phyloP scores from a whole-genome alignment of 2,113 vertebrate genomes.

The Ameiurus melas region DNA sequence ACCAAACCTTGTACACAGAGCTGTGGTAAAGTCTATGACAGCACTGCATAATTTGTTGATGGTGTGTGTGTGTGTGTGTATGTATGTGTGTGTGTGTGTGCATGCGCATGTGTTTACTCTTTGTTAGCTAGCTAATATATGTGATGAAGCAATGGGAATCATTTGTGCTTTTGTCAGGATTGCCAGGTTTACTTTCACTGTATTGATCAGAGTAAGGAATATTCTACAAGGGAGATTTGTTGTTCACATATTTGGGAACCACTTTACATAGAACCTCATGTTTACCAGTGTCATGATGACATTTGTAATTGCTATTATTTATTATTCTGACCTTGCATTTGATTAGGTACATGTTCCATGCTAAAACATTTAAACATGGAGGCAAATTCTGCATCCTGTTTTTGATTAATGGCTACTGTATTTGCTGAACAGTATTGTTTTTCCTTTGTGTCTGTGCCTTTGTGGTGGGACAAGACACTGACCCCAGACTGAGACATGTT shows the following conservation, averaged over 20 bases:
- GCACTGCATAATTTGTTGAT: not conserved
- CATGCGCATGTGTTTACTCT: not conserved
- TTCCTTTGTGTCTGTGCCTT: slow-evolving; percentile 50
- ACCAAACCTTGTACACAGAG: not conserved
- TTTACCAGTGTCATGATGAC: not conserved
- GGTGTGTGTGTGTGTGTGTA: not conserved
- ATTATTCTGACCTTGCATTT: not conserved
- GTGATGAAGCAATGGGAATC: not conserved
- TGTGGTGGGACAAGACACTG: slow-evolving; percentile 42
- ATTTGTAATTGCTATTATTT: not conserved
- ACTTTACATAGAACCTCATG: not conserved
- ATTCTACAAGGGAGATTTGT: not conserved
- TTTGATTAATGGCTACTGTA: not conserved
- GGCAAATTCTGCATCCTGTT: not conserved
- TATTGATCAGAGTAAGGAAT: not conserved
- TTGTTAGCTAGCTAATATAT: not conserved
- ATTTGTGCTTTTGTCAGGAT: not conserved
- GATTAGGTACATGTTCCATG: not conserved
- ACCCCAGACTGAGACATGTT: slow-evolving; percentile 72
- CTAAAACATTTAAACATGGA: not conserved
- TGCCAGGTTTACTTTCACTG: not conserved
- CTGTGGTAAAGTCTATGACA: not conserved
- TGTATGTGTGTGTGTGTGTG: not conserved
- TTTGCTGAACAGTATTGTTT: not conserved
- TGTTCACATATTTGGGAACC: not conserved